Base-by-base conservation (phyloP, 1,140 invertebrate genomes). In the Uloborus diversus region DNA sequence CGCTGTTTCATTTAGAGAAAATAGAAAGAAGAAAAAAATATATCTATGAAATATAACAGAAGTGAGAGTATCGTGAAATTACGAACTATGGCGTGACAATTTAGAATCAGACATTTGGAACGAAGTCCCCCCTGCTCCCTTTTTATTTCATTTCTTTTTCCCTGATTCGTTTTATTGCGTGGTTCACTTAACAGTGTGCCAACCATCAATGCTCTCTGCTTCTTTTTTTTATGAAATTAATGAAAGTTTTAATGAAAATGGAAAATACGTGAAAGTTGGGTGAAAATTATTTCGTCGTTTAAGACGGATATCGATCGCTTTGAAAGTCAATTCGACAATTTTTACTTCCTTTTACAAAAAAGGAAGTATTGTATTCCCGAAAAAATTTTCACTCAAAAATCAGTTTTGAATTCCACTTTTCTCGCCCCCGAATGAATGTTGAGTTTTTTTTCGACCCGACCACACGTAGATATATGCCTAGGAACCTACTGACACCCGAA, bases 31-130 rank as follows among this genome's bases (percentile, higher is more conserved):
- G 47, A 30, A 49, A 68, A 68, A n/a, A n/a, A n/a, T n/a, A n/a
- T n/a, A n/a, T n/a, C n/a, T n/a, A n/a, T n/a, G n/a, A n/a, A n/a
- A n/a, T n/a, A n/a, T n/a, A n/a, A n/a, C n/a, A n/a, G n/a, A n/a
- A n/a, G n/a, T n/a, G n/a, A n/a, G n/a, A 37, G 30, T 68, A 68
- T 68, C 64, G 64, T 14, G 37, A 68, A 68, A 68, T 49, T 42
- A 42, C 2, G 37, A 13, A 17, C 37, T 17, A 2, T 68, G 37
- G 64, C 64, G 64, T 68, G 64, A 68, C 64, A 68, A 68, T 68
- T 68, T 68, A 25, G 27, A 9, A 17, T n/a, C 9, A 17, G 37
- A 42, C 17, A 42, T 42, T 13, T 42, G 9, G 37, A 9, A 42
- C 9, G 37, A 42, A 13, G 9, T 42, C 37, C 37, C 37, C 9